phyloP scores from a whole-genome alignment of 2,113 vertebrate genomes.

The Brachypodius melanocephalos region DNA sequence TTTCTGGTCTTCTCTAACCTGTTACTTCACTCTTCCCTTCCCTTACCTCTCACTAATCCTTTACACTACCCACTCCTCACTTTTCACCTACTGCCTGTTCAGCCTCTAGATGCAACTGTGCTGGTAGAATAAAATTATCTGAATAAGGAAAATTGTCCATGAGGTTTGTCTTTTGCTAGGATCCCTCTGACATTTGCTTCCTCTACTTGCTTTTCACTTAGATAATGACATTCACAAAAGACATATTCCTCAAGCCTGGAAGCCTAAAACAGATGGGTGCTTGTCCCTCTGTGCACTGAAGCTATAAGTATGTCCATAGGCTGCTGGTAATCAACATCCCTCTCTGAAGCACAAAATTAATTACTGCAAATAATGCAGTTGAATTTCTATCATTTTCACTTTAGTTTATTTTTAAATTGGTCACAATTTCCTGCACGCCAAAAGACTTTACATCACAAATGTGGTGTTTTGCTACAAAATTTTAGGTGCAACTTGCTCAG shows the following conservation, averaged over 20 bases:
- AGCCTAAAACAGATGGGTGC: background rate
- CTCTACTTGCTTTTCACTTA: background rate
- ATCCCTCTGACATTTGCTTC: background rate
- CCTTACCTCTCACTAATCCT: background rate
- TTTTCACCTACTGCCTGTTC: background rate
- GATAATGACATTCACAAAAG: background rate
- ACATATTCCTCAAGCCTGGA: background rate
- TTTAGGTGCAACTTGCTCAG: background rate
- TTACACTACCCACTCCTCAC: background rate
- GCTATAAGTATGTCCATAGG: background rate
- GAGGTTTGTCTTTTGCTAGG: background rate
- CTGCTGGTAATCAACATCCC: background rate
- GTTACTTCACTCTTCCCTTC: background rate
- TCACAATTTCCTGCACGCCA: background rate
- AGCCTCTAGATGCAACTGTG: background rate
- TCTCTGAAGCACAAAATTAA: background rate
- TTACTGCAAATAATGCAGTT: background rate
- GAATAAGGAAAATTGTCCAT: background rate
- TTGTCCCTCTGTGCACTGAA: background rate
- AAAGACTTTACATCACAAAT: background rate
- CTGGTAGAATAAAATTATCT: background rate
- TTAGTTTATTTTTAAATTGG: background rate
- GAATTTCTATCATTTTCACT: background rate
- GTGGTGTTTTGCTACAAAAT: background rate
- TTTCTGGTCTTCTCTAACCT: background rate